Evolutionary conservation across 1,140 invertebrate genomes (phyloP), one percentile per base, ranked within the genome.

Genomic region (Nylanderia fulva): DNA sequence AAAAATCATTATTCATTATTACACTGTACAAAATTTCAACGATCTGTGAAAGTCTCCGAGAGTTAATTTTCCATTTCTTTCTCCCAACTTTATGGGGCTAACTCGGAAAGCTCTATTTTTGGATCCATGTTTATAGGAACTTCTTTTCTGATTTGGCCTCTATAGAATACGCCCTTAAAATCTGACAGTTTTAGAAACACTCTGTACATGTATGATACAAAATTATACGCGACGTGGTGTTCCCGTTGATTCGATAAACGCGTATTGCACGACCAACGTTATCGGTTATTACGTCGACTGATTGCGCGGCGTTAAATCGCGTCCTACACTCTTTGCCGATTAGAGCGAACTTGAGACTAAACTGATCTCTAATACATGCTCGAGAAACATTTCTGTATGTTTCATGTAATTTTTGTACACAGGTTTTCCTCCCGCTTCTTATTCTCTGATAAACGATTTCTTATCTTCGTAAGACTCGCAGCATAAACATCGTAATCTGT

Each of bases 201-300:
- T n/a, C n/a, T n/a, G n/a, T n/a, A n/a, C n/a, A n/a, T n/a, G n/a
- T n/a, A n/a, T n/a, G n/a, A n/a, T n/a, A n/a, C n/a, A n/a, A n/a
- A n/a, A 74, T 87, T 66, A 88, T 82, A 85, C 68, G 27, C 27
- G 63, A 24, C 29, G 58, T 54, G 72, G 58, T 54, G 72, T 42
- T 61, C 45, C 21, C 75, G 69, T 88, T 88, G 84, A 86, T 85
- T 88, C 69, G 60, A 85, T 88, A 80, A 88, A 88, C 52, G 75
- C 42, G 56, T 54, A 54, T 21, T 45, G 27, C 36, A 9, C 36
- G 58, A 54, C 77, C 11, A 27, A 18, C 27, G 60, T 84, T 88
- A 83, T 63, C 72, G 72, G 66, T 58, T 87, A 68, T 87, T 88
- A 80, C 72, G 60, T 39, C 52, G 66, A 45, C 24, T 66, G 85